Conservation (phyloP, 2,113 vertebrate species). For the Xyrauchen texanus region DNA sequence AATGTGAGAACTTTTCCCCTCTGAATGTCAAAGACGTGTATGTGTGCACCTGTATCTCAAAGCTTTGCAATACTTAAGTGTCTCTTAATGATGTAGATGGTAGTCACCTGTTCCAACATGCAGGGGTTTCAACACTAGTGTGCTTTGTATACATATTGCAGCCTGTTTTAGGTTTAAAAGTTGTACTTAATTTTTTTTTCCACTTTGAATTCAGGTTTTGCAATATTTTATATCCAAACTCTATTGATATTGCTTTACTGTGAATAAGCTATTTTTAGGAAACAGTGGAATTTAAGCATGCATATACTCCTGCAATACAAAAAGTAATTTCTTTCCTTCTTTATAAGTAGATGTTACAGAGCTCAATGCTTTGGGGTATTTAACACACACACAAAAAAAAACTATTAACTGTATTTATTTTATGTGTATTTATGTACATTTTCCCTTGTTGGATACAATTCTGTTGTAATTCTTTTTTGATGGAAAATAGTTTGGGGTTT, state of each 20-base stretch:
- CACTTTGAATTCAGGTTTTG: conserved; percentile 73
- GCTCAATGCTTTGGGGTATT: conserved; percentile 62
- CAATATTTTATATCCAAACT: conserved; percentile 73
- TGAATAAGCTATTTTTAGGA: conserved; percentile 77
- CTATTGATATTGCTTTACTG: conserved; percentile 74
- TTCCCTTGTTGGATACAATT: conserved; percentile 56
- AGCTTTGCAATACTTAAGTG: conserved; percentile 71
- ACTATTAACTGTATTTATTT: conserved; percentile 70
- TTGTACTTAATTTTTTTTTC: conserved; percentile 58
- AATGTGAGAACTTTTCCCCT: neutral
- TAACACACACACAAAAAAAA: conserved; percentile 49
- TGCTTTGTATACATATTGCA: conserved; percentile 64
- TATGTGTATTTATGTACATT: conserved; percentile 72
- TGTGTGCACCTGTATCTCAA: conserved; percentile 46
- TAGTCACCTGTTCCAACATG: conserved; percentile 5
- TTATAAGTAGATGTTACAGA: conserved; percentile 29
- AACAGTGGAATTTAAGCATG: conserved; percentile 67
- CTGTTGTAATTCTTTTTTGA: conserved; percentile 61
- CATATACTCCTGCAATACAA: conserved; percentile 66
- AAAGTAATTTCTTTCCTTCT: conserved; percentile 44
- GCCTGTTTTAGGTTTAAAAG: conserved; percentile 56
- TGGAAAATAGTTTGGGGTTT: conserved; percentile 62
- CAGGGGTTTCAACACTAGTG: conserved; percentile 42
- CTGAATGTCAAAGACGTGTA: neutral
- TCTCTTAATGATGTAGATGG: conserved; percentile 51